Evolutionary conservation across 2,888 invertebrate species (phyloP), one percentile per base, ranked within the genome.

Genomic region (Linnaemya vulpina): DNA sequence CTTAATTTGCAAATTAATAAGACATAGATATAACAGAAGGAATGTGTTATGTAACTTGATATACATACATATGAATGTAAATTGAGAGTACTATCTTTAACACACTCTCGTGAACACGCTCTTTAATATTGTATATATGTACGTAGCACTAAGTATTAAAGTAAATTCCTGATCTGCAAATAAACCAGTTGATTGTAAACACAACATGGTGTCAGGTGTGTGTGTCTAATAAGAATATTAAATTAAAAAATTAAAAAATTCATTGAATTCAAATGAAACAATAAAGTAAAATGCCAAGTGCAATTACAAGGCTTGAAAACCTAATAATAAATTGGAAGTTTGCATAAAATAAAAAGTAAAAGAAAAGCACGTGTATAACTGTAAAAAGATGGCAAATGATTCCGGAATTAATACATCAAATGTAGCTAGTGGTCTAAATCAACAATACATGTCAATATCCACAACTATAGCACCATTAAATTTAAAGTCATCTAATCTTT

Each of bases 381-480:
- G 40, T 7, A 63, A 20, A 40, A 63, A 63, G 5, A 63, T 20
- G 17, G 13, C 20, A 38, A 63, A 63, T 13, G 9, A 20, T 38
- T 35, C 10, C 7, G 40, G 40, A 20, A 7, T 63, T 20, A 63
- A 40, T 40, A 13, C 40, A 63, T 20, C 63, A 63, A 63, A 40
- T 63, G 8, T 22, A 11, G 17, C 3, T 40, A 20, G 17, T 40
- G 30, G 49, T 49, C 49, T 25, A 67, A 46, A 30, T 30, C 65
- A 67, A 46, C 49, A 67, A 67, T 67, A 30, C 22, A 49, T 49
- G 65, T 46, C 65, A 22, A 67, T 67, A 30, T 25, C 67, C 11
- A 51, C 67, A 25, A 35, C n/a, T n/a, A n/a, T n/a, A n/a, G n/a
- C n/a, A n/a, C 67, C 65, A 65, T 22, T 30, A 0, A 65, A 25